phyloP scores from a whole-genome alignment of 1,140 invertebrate genomes.

The Philopotamus ludificatus region DNA sequence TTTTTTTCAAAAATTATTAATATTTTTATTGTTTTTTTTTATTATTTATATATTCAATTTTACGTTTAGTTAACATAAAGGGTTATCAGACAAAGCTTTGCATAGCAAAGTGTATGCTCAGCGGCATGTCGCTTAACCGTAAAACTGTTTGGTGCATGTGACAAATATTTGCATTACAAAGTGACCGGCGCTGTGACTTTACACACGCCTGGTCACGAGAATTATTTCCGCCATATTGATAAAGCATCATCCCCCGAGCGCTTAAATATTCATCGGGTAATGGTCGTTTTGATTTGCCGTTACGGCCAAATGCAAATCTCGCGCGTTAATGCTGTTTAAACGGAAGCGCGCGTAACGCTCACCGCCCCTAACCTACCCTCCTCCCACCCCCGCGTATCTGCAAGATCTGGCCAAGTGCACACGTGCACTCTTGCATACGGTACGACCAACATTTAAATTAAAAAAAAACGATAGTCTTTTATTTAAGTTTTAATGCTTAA shows the following conservation, averaged over 20 bases:
- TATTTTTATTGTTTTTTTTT: too few relatives aligned
- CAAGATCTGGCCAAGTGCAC: too few relatives aligned
- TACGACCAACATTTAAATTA: too few relatives aligned
- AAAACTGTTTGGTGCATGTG: conserved; percentile 2
- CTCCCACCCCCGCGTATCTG: too few relatives aligned
- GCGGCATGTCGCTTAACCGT: conserved; percentile 1
- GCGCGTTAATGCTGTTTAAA: background rate
- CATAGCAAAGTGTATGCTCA: background rate
- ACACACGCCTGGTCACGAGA: background rate
- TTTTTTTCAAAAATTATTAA: too few relatives aligned
- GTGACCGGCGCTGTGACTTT: background rate
- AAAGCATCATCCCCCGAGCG: background rate
- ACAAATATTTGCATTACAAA: conserved; percentile 13
- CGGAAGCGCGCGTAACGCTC: too few relatives aligned
- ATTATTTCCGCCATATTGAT: conserved; percentile 5
- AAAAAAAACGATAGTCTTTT: too few relatives aligned
- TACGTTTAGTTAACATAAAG: too few relatives aligned
- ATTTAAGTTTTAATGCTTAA: too few relatives aligned
- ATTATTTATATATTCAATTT: too few relatives aligned
- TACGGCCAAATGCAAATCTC: background rate
- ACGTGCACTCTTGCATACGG: too few relatives aligned
- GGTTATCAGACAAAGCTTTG: background rate
- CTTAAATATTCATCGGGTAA: background rate
- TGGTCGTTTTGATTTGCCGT: background rate
- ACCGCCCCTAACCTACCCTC: too few relatives aligned